Base-by-base conservation (phyloP, 2,888 invertebrate species). In the Nomada flava region DNA sequence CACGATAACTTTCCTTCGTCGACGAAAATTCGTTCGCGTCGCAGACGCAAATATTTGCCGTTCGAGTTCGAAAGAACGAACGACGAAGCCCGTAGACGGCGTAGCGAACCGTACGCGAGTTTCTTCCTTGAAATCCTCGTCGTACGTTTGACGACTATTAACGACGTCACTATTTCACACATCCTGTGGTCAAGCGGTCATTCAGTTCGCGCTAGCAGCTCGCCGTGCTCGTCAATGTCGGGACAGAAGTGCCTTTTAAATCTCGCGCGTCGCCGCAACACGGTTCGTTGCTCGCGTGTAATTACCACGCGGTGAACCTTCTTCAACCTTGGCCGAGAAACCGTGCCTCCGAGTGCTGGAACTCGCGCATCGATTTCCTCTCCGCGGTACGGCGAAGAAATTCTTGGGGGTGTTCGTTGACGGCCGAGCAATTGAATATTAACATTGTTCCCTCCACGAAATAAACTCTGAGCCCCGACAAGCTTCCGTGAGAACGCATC, bases 191-290 rank as follows among this genome's bases (percentile, higher is more conserved):
- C 73, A 50, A 60, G 65, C 71, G 55, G 57, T 52, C 62, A 18
- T 70, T 63, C 63, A 26, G 64, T 63, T 59, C 36, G 71, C 63
- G 42, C 26, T 59, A 44, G 52, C 67, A 44, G 47, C 68, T 75
- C 59, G 44, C 50, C 36, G 44, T 52, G 73, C 72, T 77, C 86
- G 80, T 86, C 83, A 82, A 77, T 82, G 86, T 82, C 83, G 69
- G 60, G 77, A 75, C 74, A 75, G 68, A 79, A 86, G 82, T 84
- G 77, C 64, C 84, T 82, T 84, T 81, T 84, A 86, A 86, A 86
- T 86, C 86, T 84, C 75, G 68, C 67, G 65, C 75, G 71, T 69
- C 57, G 67, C 52, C 52, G 71, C 59, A 47, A 23, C 57, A 47
- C 74, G 65, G 79, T 72, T 86, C 82, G 83, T 85, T 85, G 76